Percentiles rank a stretch among this genome's conserved stretches.
Evolutionary conservation across 2,113 vertebrate species (phyloP).

Genomic region (Daubentonia madagascariensis): DNA sequence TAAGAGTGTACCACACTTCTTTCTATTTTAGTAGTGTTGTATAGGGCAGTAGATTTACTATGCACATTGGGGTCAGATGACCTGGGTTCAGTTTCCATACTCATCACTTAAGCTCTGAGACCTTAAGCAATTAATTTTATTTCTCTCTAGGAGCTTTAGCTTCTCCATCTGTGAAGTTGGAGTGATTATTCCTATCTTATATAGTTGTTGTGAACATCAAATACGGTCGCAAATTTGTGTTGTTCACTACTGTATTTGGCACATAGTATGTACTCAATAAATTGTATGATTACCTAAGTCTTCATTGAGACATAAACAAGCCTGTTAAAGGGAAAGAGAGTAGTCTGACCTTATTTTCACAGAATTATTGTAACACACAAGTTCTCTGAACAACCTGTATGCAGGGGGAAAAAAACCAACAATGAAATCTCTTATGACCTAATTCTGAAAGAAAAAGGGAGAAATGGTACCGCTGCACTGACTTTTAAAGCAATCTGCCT

Average conservation of each 20-base stretch:
- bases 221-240: background rate
- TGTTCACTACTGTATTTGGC: background rate
- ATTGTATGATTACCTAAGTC: background rate
- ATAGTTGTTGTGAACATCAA: background rate
- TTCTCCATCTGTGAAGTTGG: background rate
- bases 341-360: background rate
- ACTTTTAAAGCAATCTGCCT: background rate
- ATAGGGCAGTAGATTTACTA: background rate
- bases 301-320: background rate
- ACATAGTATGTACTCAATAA: background rate
- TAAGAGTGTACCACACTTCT: too few relatives aligned
- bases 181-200: background rate
- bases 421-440: background rate
- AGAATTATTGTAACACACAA: background rate
- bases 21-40: background rate
- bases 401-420: background rate
- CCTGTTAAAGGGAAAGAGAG: background rate
- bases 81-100: background rate
- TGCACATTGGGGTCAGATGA: background rate
- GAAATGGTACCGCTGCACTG: background rate
- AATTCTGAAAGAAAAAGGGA: slow-evolving; percentile 18
- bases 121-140: background rate
- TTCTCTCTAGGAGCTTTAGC: background rate
- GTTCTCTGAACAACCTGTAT: background rate
- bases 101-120: background rate